Conservation (phyloP, 2,888 invertebrate species). For the Lepas anatifera region DNA sequence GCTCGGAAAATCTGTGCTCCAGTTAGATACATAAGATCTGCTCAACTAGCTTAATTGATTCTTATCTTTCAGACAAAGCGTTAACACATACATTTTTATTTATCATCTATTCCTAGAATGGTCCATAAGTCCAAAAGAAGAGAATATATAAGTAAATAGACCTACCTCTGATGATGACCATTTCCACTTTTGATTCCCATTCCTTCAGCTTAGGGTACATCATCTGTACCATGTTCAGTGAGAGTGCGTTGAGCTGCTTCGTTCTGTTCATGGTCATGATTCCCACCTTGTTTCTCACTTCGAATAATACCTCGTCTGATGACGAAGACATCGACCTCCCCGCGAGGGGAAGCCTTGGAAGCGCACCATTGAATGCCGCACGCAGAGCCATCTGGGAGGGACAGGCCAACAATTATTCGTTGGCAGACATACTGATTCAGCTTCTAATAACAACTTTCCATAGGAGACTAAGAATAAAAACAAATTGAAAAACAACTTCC, state of each 20-base stretch:
- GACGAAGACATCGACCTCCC: background rate
- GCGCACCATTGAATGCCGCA: background rate
- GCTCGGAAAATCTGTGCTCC: too few relatives aligned
- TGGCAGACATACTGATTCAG: too few relatives aligned
- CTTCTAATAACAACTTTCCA: too few relatives aligned
- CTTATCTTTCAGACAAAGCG: background rate
- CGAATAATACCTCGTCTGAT: conserved; percentile 17
- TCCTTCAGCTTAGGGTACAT: conserved; percentile 58
- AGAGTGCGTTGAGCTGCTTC: conserved; percentile 63
- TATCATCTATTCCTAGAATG: background rate
- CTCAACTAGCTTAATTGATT: too few relatives aligned
- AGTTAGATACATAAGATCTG: too few relatives aligned
- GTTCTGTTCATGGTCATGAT: conserved; percentile 60
- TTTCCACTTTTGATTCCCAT: conserved; percentile 52
- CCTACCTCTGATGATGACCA: conserved; percentile 39
- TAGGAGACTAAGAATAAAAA: too few relatives aligned
- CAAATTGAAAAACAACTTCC: too few relatives aligned
- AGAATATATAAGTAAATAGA: too few relatives aligned
- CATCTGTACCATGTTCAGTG: conserved; percentile 58
- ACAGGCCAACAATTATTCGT: too few relatives aligned
- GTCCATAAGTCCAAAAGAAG: too few relatives aligned
- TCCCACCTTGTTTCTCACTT: conserved; percentile 40
- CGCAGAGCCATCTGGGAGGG: background rate
- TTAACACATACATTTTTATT: background rate
- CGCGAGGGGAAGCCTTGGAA: background rate